Evolutionary conservation across 2,797 vertebrate genomes (phyloP).

Genomic region (Morelia viridis): DNA sequence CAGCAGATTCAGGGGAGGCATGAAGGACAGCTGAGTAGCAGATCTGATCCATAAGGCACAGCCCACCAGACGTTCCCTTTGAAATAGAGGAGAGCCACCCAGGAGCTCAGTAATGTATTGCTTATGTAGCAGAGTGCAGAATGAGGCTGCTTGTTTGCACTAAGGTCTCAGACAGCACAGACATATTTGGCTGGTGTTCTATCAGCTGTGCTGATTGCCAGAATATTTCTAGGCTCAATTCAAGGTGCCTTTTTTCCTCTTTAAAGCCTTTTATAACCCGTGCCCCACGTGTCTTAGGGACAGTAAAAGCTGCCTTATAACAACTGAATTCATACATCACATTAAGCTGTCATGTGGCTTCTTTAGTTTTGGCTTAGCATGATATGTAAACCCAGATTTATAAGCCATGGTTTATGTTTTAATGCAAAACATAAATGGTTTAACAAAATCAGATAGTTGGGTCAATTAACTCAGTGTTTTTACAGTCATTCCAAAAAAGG

Average conservation of each 20-base stretch:
- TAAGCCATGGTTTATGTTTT: neutral
- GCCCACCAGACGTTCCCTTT: neutral
- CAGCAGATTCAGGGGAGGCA: neutral
- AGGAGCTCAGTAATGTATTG: neutral
- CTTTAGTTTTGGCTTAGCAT: neutral
- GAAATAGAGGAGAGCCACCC: constrained; percentile 10
- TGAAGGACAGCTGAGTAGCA: neutral
- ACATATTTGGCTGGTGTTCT: neutral
- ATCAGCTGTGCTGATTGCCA: neutral
- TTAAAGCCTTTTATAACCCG: neutral
- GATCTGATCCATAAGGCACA: neutral
- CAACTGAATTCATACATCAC: neutral
- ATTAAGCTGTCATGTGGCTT: neutral
- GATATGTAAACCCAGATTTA: neutral
- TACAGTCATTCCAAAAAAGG: neutral
- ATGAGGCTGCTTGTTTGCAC: neutral
- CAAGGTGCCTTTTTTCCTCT: neutral
- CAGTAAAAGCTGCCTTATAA: neutral
- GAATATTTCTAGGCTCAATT: neutral
- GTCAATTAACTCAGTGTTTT: neutral
- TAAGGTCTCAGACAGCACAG: neutral
- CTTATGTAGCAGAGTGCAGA: neutral
- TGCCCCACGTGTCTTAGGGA: neutral
- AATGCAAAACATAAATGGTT: neutral
- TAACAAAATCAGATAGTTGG: neutral